phyloP scores from a whole-genome alignment of 1,140 invertebrate genomes.

The Andricus grossulariae region DNA sequence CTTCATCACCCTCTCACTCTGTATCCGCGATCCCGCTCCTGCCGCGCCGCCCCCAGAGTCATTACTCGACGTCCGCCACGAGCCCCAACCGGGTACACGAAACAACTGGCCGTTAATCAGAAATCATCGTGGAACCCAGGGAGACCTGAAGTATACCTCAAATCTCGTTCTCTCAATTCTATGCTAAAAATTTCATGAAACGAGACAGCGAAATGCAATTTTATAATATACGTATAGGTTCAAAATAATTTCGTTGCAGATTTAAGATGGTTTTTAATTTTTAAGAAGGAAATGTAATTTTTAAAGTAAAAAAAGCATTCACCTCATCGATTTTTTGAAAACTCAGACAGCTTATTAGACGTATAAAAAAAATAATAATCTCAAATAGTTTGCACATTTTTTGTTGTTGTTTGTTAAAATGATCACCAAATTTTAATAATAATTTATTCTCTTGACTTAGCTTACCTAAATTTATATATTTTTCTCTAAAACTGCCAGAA shows the following conservation, averaged over 20 bases:
- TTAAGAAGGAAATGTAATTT: background rate
- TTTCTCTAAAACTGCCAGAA: too few relatives aligned
- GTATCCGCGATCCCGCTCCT: slow-evolving; percentile 63
- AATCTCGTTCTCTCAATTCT: slow-evolving; percentile 79
- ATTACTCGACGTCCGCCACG: slow-evolving; percentile 75
- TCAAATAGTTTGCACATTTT: too few relatives aligned
- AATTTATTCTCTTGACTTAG: too few relatives aligned
- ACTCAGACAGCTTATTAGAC: too few relatives aligned
- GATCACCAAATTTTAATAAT: too few relatives aligned
- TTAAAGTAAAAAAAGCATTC: too few relatives aligned
- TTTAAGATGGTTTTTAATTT: background rate
- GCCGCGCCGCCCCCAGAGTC: slow-evolving; percentile 71
- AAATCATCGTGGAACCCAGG: slow-evolving; percentile 68
- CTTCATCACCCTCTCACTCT: slow-evolving; percentile 43
- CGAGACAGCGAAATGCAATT: background rate
- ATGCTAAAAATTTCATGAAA: slow-evolving; percentile 7
- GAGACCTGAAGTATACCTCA: slow-evolving; percentile 65
- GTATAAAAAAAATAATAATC: too few relatives aligned
- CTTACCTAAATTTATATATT: too few relatives aligned
- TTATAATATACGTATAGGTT: background rate
- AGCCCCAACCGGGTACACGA: slow-evolving; percentile 68
- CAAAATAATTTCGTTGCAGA: background rate
- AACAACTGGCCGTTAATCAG: slow-evolving; percentile 76
- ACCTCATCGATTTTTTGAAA: too few relatives aligned
- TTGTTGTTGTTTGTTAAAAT: too few relatives aligned